Evolutionary conservation across 2,797 vertebrate species (phyloP).

Genomic region (Jordanella pulchra): DNA sequence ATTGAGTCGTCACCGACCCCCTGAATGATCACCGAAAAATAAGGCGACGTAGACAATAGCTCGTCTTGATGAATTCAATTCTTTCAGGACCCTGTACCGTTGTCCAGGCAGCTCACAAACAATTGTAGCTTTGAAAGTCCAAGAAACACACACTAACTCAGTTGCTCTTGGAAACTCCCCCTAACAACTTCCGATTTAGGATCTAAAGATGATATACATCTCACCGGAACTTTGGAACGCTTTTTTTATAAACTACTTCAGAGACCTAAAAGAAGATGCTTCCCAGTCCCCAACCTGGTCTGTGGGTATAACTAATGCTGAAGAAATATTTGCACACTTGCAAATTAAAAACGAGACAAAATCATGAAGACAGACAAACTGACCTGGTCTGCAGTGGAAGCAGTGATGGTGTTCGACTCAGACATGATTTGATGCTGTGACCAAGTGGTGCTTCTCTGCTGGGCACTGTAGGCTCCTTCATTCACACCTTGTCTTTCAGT

Average conservation of each 20-base stretch:
- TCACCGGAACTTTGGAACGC: constrained; percentile 53
- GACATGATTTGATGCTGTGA: constrained; percentile 82
- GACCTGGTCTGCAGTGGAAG: constrained; percentile 82
- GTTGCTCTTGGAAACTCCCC: constrained; percentile 67
- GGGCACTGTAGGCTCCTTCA: constrained; percentile 81
- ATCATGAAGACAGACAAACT: constrained; percentile 63
- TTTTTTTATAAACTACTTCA: constrained; percentile 11
- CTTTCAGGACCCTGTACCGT: constrained; percentile 86
- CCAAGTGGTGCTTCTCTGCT: constrained; percentile 76
- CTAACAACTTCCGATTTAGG: constrained; percentile 73
- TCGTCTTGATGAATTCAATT: constrained; percentile 90
- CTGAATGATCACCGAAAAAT: constrained; percentile 88
- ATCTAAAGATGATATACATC: constrained; percentile 74
- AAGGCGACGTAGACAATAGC: constrained; percentile 85
- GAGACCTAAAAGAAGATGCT: constrained; percentile 23
- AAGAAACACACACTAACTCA: constrained; percentile 74
- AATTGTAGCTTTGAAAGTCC: constrained; percentile 85
- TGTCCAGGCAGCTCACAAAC: constrained; percentile 86
- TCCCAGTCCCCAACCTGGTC: constrained; percentile 11
- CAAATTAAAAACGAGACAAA: constrained; percentile 1
- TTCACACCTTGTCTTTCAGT: constrained; percentile 85
- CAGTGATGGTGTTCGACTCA: constrained; percentile 76
- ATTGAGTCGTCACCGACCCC: constrained; percentile 88
- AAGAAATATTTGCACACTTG: constrained; percentile 16
- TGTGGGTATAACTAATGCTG: constrained; percentile 13